Percentiles rank a stretch among this genome's conserved stretches.
phyloP scores from a whole-genome alignment of 1,140 invertebrate genomes.

The Sarcophaga peregrina region DNA sequence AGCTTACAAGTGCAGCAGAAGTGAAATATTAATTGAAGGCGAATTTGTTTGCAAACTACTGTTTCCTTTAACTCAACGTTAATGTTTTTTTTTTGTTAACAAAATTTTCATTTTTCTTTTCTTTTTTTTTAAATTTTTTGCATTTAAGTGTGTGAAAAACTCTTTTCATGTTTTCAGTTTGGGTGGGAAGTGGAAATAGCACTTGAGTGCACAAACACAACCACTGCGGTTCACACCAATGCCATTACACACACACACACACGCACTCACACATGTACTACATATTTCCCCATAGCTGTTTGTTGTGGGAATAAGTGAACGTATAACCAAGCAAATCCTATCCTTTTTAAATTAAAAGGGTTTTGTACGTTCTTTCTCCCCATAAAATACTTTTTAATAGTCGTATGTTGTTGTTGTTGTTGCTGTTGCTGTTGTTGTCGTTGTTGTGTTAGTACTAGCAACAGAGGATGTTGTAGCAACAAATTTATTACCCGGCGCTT shows the following conservation, averaged over 20 bases:
- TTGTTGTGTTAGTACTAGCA: not conserved
- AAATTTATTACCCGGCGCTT: not conserved
- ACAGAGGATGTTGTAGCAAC: not conserved
- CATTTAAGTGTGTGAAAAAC: not conserved
- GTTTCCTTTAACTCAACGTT: too few relatives aligned
- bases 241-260: not conserved
- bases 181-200: constrained; percentile 3
- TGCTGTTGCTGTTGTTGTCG: not conserved
- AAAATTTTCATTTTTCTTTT: too few relatives aligned
- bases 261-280: not conserved
- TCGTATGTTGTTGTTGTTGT: not conserved
- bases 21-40: too few relatives aligned
- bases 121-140: not conserved
- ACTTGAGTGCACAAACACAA: not conserved
- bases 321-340: not conserved
- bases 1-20: too few relatives aligned
- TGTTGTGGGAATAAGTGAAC: too few relatives aligned
- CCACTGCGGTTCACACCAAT: too few relatives aligned
- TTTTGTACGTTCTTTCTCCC: not conserved
- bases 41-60: too few relatives aligned
- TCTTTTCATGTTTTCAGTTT: constrained; percentile 13
- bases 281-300: not conserved
- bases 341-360: constrained; percentile 3
- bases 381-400: not conserved
- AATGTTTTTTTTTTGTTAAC: too few relatives aligned